Conservation (phyloP, 2,888 invertebrate genomes). For the Andrena haemorrhoa region DNA sequence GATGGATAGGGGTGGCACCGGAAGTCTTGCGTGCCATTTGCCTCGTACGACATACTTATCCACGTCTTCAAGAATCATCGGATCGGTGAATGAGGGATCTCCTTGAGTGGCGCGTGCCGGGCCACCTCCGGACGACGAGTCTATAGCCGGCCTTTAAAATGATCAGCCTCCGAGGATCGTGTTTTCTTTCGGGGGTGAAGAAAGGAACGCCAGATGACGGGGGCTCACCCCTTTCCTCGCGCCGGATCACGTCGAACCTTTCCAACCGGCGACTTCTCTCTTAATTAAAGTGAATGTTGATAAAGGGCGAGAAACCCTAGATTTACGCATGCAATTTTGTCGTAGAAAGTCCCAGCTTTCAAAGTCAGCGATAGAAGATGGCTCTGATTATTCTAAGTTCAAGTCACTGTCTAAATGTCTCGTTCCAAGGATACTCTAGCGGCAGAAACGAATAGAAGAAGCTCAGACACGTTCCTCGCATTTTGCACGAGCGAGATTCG, state of each 20-base stretch:
- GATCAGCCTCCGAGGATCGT: conserved; percentile 57
- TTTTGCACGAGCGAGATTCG: conserved; percentile 12
- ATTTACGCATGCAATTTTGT: no score
- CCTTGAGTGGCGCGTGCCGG: conserved; percentile 82
- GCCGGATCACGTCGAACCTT: conserved; percentile 17
- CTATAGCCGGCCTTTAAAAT: conserved; percentile 44
- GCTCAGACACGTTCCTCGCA: conserved; percentile 9
- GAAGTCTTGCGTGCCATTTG: conserved; percentile 84
- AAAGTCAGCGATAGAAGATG: no score
- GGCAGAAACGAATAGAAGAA: neutral
- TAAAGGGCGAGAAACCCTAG: neutral
- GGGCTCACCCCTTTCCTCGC: conserved; percentile 32
- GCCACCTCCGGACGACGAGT: conserved; percentile 60
- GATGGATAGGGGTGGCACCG: conserved; percentile 74
- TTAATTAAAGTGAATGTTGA: neutral
- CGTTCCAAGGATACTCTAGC: neutral
- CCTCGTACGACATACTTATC: conserved; percentile 78
- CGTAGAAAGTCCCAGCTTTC: no score
- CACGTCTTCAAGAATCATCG: conserved; percentile 78
- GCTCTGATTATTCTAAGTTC: no score
- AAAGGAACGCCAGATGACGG: conserved; percentile 40
- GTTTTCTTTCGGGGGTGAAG: conserved; percentile 35
- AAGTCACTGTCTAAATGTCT: no score
- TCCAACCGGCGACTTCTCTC: neutral
- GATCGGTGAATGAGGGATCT: conserved; percentile 75